Conservation (phyloP, 1,140 invertebrate genomes). For the Aricia agestis region DNA sequence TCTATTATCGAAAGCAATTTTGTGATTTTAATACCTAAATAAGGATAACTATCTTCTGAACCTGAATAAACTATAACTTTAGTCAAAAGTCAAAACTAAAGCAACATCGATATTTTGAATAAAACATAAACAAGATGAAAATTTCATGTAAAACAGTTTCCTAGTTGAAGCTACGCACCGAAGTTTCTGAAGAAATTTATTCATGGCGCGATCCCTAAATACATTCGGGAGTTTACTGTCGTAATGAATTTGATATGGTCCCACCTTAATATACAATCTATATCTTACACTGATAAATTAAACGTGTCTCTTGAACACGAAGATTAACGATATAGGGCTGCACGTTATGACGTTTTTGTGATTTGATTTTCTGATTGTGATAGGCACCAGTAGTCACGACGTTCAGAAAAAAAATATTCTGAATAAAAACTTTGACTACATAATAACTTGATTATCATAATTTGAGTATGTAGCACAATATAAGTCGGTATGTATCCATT, state of each 20-base stretch:
- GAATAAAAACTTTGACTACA: too few species aligned
- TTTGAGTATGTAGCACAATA: too few species aligned
- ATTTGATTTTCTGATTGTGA: too few species aligned
- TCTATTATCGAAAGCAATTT: too few species aligned
- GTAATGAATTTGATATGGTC: conserved; percentile 73
- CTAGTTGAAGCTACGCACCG: conserved; percentile 56
- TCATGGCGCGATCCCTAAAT: conserved; percentile 72
- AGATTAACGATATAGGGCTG: not conserved
- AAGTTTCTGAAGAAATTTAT: conserved; percentile 73
- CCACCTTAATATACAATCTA: conserved; percentile 44
- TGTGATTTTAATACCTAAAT: too few species aligned
- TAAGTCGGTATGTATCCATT: too few species aligned
- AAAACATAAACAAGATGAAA: not conserved
- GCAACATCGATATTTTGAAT: not conserved
- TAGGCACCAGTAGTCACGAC: too few species aligned
- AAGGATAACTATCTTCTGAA: too few species aligned
- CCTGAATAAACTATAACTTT: not conserved
- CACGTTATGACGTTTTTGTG: too few species aligned
- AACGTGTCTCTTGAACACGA: conserved; percentile 4
- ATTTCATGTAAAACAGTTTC: conserved; percentile 3
- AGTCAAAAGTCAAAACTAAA: not conserved
- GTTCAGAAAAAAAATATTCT: too few species aligned
- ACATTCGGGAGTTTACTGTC: conserved; percentile 72
- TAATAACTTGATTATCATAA: too few species aligned
- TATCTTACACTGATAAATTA: conserved; percentile 31